phyloP scores from a whole-genome alignment of 2,888 invertebrate genomes.

The Andrena flavipes region DNA sequence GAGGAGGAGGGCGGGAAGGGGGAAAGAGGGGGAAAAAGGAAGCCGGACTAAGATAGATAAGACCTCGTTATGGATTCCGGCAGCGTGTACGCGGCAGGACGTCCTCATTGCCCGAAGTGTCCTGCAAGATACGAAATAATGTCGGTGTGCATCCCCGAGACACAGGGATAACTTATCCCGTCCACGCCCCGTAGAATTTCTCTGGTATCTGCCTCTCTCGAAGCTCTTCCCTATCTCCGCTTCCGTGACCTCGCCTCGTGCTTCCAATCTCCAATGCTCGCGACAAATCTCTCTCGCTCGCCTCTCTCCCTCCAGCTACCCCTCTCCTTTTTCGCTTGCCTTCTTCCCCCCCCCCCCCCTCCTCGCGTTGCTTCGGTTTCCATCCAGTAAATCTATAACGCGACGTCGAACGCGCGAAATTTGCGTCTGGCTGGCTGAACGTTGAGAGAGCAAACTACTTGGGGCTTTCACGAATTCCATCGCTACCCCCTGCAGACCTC shows the following conservation, averaged over 20 bases:
- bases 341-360: no score
- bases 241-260: conserved; percentile 62
- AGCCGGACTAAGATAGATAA: conserved; percentile 78
- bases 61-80: conserved; percentile 79
- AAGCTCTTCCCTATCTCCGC: conserved; percentile 59
- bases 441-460: neutral
- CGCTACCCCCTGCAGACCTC: neutral
- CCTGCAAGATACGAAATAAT: conserved; percentile 80
- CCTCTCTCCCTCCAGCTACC: neutral
- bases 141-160: conserved; percentile 74
- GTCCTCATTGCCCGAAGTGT: conserved; percentile 81
- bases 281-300: conserved; percentile 60
- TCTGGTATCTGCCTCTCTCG: conserved; percentile 57
- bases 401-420: neutral
- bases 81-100: conserved; percentile 75
- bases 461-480: neutral
- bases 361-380: neutral
- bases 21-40: conserved; percentile 30
- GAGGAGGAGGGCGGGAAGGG: neutral
- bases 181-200: conserved; percentile 75
- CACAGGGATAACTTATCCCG: conserved; percentile 79
- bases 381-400: conserved; percentile 31
- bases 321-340: neutral
- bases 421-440: neutral
- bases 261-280: conserved; percentile 67